Evolutionary conservation across 2,113 vertebrate genomes (phyloP).

Genomic region (Furnarius figulus): DNA sequence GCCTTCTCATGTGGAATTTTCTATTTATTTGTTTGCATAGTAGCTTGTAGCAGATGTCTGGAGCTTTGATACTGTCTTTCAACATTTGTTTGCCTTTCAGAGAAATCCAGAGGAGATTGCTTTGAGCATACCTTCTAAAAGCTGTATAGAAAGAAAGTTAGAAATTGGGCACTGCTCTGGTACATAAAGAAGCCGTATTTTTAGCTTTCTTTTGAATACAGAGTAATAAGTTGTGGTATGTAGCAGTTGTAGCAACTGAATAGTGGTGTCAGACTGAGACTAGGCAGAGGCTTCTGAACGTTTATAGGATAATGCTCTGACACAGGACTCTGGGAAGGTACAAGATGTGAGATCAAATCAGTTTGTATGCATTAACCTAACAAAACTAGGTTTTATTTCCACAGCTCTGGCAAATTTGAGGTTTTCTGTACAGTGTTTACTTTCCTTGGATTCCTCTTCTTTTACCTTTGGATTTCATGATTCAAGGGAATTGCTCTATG

Average conservation of each 20-base stretch:
- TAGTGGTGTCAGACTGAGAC: not conserved
- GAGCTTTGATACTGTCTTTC: not conserved
- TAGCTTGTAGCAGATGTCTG: not conserved
- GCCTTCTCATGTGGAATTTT: not conserved
- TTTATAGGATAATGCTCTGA: not conserved
- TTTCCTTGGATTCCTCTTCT: not conserved
- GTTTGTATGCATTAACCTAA: not conserved
- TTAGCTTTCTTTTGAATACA: not conserved
- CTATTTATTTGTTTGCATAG: not conserved
- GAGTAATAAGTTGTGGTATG: not conserved
- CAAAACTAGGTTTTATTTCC: not conserved
- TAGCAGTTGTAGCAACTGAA: not conserved
- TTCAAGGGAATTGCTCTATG: not conserved
- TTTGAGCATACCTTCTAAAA: not conserved
- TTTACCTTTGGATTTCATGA: not conserved
- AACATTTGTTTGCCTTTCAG: not conserved
- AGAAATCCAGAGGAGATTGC: not conserved
- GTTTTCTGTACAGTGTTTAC: not conserved
- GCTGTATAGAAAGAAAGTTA: not conserved
- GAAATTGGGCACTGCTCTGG: not conserved
- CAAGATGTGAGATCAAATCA: not conserved
- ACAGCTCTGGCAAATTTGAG: not conserved
- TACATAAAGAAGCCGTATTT: accelerated
- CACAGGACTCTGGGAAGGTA: not conserved
- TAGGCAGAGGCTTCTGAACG: not conserved